phyloP scores from a whole-genome alignment of 1,140 invertebrate species.

The Drosophila nigromelanica region DNA sequence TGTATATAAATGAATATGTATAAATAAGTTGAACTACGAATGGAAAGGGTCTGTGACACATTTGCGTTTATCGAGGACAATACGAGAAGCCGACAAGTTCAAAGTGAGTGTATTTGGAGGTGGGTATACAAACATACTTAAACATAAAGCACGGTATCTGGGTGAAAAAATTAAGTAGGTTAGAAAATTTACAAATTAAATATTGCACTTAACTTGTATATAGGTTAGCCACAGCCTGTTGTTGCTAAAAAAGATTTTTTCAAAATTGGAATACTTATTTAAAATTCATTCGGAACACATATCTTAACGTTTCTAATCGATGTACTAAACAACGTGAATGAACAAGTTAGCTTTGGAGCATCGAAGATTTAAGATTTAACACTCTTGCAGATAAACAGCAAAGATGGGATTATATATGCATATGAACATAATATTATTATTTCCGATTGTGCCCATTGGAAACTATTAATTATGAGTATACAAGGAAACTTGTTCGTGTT shows the following conservation, averaged over 20 bases:
- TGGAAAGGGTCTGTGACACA: conserved; percentile 46
- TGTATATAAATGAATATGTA: too few relatives aligned
- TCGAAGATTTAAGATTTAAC: too few relatives aligned
- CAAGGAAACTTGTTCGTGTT: too few relatives aligned
- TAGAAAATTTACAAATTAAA: conserved; percentile 38
- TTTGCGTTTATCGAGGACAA: conserved; percentile 54
- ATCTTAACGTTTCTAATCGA: too few relatives aligned
- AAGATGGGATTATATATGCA: too few relatives aligned
- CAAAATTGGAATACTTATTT: not conserved
- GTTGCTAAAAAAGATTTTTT: not conserved
- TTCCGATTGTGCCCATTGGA: too few relatives aligned
- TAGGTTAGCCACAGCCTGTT: not conserved
- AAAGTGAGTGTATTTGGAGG: conserved; percentile 2
- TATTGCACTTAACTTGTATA: not conserved
- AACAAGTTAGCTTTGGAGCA: too few relatives aligned
- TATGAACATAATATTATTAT: too few relatives aligned
- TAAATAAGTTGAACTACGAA: not conserved
- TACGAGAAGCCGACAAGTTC: conserved; percentile 38
- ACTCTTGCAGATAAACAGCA: too few relatives aligned
- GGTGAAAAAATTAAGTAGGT: conserved; percentile 38
- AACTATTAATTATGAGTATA: too few relatives aligned
- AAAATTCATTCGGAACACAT: not conserved
- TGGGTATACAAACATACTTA: conserved; percentile 4
- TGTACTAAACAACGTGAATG: too few relatives aligned
- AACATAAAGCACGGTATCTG: conserved; percentile 13